phyloP scores from a whole-genome alignment of 2,888 invertebrate species.

The Apodemia mormo region DNA sequence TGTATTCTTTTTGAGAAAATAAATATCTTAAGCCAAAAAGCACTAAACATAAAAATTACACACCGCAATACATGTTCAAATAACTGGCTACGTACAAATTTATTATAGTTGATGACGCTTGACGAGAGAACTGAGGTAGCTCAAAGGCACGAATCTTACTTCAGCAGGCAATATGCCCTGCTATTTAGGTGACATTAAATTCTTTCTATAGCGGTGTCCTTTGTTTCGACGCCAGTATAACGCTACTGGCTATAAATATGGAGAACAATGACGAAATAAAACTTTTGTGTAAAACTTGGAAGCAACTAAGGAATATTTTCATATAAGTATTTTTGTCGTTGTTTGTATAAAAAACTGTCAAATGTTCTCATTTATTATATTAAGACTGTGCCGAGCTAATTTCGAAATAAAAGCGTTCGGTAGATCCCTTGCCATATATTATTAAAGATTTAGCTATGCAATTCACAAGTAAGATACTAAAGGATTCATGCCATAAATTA shows the following conservation, averaged over 20 bases:
- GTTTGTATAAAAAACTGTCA: too few species aligned
- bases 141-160: slow-evolving; percentile 53
- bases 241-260: slow-evolving; percentile 59
- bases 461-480: too few species aligned
- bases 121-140: slow-evolving; percentile 57
- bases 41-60: not conserved
- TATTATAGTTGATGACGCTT: slow-evolving; percentile 46
- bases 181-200: slow-evolving; percentile 29
- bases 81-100: not conserved
- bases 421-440: too few species aligned
- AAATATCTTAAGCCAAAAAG: not conserved
- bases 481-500: too few species aligned
- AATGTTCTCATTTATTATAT: too few species aligned
- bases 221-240: slow-evolving; percentile 50
- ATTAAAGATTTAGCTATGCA: too few species aligned
- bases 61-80: not conserved
- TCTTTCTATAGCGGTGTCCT: slow-evolving; percentile 49
- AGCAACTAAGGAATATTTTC: not conserved
- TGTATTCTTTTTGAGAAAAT: too few species aligned
- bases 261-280: slow-evolving; percentile 62
- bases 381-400: too few species aligned
- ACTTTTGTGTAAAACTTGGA: slow-evolving; percentile 22
- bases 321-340: too few species aligned
- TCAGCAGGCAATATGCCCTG: not conserved
- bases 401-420: too few species aligned